phyloP scores from a whole-genome alignment of 2,888 invertebrate species.

The Eupithecia tripunctaria region DNA sequence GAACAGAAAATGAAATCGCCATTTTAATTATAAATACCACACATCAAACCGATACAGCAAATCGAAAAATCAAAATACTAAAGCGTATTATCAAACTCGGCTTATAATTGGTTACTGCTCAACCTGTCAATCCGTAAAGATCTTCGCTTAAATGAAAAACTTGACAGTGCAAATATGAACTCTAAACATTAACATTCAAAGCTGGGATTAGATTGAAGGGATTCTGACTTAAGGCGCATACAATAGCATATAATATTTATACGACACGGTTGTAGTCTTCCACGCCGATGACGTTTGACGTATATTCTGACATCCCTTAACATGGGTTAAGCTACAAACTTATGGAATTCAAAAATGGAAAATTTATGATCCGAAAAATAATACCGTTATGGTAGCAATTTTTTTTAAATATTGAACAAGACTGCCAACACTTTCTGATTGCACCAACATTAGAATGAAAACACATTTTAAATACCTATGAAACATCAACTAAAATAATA shows the following conservation, averaged over 20 bases:
- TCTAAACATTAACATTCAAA: slow-evolving; percentile 18
- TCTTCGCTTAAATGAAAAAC: slow-evolving; percentile 49
- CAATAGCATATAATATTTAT: slow-evolving; percentile 76
- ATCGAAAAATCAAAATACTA: slow-evolving; percentile 80
- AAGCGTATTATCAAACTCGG: slow-evolving; percentile 79
- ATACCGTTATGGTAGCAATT: too few species aligned
- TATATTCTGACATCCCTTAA: slow-evolving; percentile 71
- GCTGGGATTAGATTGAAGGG: slow-evolving; percentile 44
- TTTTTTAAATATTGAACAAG: too few species aligned
- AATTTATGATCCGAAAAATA: too few species aligned
- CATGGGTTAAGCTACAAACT: background rate
- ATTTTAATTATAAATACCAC: slow-evolving; percentile 81
- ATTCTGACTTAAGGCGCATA: slow-evolving; percentile 58
- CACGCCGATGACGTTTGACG: slow-evolving; percentile 83
- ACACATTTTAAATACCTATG: too few species aligned
- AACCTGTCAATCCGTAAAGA: slow-evolving; percentile 60
- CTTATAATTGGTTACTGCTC: slow-evolving; percentile 79
- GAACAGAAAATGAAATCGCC: slow-evolving; percentile 66
- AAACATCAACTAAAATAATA: too few species aligned
- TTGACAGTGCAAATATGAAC: slow-evolving; percentile 38
- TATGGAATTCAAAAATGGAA: too few species aligned
- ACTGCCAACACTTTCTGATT: too few species aligned
- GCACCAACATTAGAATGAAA: too few species aligned
- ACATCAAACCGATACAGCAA: slow-evolving; percentile 67
- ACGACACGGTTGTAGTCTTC: slow-evolving; percentile 80